These are phyloP conservation scores for Coregonus ussuriensis DNA, from an alignment of 2,797 vertebrate species.

Conservation along the genomic window DNA sequence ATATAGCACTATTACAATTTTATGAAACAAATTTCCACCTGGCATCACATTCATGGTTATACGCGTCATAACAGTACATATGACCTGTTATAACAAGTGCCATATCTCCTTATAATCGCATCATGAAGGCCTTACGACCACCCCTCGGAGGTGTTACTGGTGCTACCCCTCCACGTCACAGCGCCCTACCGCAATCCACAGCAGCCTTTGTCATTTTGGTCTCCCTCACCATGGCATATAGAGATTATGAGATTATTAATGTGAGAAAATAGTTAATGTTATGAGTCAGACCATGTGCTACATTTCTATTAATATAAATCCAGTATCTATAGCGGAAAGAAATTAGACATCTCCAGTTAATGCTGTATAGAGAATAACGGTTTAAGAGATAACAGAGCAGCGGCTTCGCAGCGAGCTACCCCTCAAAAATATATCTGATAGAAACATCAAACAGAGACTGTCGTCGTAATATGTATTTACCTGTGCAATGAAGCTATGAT, in stretches of 20 bases:
- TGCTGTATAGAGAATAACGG: conserved; percentile 49
- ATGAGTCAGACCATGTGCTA: conserved; percentile 56
- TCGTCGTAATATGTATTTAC: conserved; percentile 69
- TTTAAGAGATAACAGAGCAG: conserved; percentile 28
- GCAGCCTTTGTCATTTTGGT: conserved; percentile 63
- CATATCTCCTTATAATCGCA: conserved; percentile 9
- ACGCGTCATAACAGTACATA: conserved; percentile 53
- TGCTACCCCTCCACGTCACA: conserved; percentile 43
- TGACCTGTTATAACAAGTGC: conserved; percentile 30
- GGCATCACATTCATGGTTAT: conserved; percentile 65
- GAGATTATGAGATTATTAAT: conserved; percentile 47
- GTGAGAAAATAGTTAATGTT: conserved; percentile 51
- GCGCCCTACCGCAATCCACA: conserved; percentile 40
- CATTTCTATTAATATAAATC: conserved; percentile 52
- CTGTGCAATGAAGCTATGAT: conserved; percentile 73
- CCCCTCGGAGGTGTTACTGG: conserved; percentile 8
- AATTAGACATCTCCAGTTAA: conserved; percentile 50
- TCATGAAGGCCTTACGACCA: conserved; percentile 48
- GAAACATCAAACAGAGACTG: conserved; percentile 77
- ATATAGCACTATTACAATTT: neutral
- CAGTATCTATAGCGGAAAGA: conserved; percentile 56
- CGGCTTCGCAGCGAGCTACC: conserved; percentile 18
- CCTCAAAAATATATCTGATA: conserved; percentile 49
- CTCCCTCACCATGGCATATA: conserved; percentile 59
- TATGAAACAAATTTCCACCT: conserved; percentile 37